Conservation (phyloP, 2,113 vertebrate species). For the Diphyllodes magnificus region DNA sequence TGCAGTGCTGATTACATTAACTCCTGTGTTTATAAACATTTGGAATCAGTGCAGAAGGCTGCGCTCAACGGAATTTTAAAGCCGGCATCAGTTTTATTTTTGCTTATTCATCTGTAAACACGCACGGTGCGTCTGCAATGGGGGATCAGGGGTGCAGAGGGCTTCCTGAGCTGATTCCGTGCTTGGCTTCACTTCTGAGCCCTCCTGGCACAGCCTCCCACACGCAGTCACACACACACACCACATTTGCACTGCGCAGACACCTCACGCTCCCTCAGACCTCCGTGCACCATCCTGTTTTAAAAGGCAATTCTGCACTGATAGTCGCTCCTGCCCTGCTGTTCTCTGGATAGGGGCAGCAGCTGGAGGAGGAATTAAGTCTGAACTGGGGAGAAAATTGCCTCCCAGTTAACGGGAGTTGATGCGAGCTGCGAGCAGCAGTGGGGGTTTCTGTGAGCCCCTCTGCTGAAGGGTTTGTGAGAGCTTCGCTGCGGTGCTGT, state of each 20-base stretch:
- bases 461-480: neutral
- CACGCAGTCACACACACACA: accelerated
- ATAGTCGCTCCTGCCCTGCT: neutral
- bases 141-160: constrained; percentile 23
- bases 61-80: constrained; percentile 52
- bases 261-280: neutral
- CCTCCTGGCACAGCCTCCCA: neutral
- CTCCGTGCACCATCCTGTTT: neutral
- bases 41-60: constrained; percentile 39
- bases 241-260: accelerated
- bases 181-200: constrained; percentile 13
- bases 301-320: neutral
- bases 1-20: constrained; percentile 73
- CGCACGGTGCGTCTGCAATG: neutral
- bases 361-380: neutral
- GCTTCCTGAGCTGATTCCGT: neutral
- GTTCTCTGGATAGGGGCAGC: neutral
- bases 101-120: constrained; percentile 41
- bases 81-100: neutral
- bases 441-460: neutral
- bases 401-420: neutral
- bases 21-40: constrained; percentile 77
- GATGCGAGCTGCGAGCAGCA: neutral
- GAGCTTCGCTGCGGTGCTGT: neutral
- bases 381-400: neutral